Percentiles rank a stretch among this genome's conserved stretches.
Conservation (phyloP, 2,888 invertebrate genomes). For the Bedellia somnulentella region DNA sequence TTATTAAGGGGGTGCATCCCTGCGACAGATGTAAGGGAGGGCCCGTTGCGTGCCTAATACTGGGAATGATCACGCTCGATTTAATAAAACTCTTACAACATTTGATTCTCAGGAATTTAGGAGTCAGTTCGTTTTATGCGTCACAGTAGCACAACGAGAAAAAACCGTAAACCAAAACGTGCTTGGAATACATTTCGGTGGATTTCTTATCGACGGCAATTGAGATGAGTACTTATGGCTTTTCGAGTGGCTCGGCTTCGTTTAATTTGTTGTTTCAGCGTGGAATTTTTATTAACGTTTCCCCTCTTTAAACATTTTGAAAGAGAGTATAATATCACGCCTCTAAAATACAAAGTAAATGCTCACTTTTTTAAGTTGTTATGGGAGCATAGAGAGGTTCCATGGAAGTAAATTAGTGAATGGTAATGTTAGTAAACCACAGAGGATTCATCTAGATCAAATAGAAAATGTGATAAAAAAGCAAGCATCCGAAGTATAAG, state of each 20-base stretch:
- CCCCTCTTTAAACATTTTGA: constrained; percentile 52
- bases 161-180: constrained; percentile 58
- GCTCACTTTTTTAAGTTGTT: no score
- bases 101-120: constrained; percentile 59
- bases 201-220: constrained; percentile 61
- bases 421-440: no score
- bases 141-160: constrained; percentile 49
- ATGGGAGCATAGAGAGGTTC: no score
- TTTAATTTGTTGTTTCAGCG: constrained; percentile 61
- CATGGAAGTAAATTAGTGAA: no score
- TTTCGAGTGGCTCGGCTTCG: constrained; percentile 60
- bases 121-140: constrained; percentile 59
- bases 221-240: constrained; percentile 62
- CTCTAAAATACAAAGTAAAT: no score
- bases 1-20: constrained; percentile 62
- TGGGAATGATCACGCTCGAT: constrained; percentile 61
- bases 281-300: constrained; percentile 60
- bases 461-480: no score
- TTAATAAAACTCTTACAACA: constrained; percentile 60
- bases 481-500: no score
- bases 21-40: constrained; percentile 62
- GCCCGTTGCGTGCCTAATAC: constrained; percentile 58
- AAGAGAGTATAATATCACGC: no score
- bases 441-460: no score
- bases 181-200: constrained; percentile 53